Base-by-base conservation (phyloP, 2,113 vertebrate species). In the Cairina moschata region DNA sequence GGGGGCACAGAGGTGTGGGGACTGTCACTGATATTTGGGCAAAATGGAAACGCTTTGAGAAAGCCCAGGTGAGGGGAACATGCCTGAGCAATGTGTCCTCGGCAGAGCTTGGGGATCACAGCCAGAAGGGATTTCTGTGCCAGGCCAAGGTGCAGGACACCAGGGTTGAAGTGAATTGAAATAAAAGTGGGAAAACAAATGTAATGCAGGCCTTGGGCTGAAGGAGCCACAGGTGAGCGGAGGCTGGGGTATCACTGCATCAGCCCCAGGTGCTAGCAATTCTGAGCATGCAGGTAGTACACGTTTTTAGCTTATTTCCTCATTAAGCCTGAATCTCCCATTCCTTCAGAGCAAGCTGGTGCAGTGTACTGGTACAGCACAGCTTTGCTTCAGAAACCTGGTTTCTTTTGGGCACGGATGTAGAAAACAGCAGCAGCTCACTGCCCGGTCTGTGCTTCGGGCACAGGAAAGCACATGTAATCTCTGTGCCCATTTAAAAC, bases 221-320 rank as follows among this genome's bases (percentile, higher is more conserved):
- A 68, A 68, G 22, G 52, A 68, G 42, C 13, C 13, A 13, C 32
- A 44, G 1, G 4, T 23, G 46, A 75, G 3, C 32, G 38, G 16
- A 58, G 69, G 2, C 17, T 48, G 18, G 18, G 0, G 0, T 17
- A n/a, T 3, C 38, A 5, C 22, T 1, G 1, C 1, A 0, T 5
- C 65, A 68, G 76, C 29, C 56, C 6, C 2, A 76, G 54, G 54
- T 21, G 23, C 6, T 15, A 50, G 13, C 15, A 26, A 76, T 26
- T 13, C 32, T 2, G 3, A 22, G 17, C 28, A 25, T 36, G 17
- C 13, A 28, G n/a, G 36, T 9, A 76, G 21, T 54, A 60, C 0
- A 0, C 60, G 13, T 3, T 31, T 92, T 58, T 52, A 13, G 18
- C 2, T 73, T 32, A 20, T 32, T 83, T 62, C 31, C 31, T 42